Percentiles rank a stretch among this genome's conserved stretches.
Conservation (phyloP, 2,113 vertebrate genomes). For the Paramisgurnus dabryanus region DNA sequence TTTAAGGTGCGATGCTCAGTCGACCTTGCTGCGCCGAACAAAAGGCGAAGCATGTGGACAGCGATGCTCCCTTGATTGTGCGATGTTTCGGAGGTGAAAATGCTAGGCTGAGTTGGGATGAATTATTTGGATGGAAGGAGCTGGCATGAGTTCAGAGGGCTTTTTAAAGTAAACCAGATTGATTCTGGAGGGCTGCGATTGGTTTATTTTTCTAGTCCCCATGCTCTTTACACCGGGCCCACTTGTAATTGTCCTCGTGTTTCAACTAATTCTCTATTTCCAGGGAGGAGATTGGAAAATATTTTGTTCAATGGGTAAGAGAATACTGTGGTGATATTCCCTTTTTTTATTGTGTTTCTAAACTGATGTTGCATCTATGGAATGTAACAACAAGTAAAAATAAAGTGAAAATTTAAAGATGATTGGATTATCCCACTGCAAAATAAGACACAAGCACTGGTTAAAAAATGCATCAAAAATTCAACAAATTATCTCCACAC, state of each 20-base stretch:
- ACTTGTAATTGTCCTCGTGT: slow-evolving; percentile 71
- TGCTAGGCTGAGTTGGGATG: slow-evolving; percentile 63
- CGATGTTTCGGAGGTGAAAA: slow-evolving; percentile 69
- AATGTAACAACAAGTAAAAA: neutral
- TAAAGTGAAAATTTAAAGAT: neutral
- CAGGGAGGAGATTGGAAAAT: slow-evolving; percentile 56
- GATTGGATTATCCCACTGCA: too few species aligned
- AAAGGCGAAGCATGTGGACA: slow-evolving; percentile 51
- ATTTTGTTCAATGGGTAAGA: slow-evolving; percentile 51
- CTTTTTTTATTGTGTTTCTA: slow-evolving; percentile 35
- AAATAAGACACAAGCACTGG: too few species aligned
- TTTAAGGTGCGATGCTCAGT: slow-evolving; percentile 66
- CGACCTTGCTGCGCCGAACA: slow-evolving; percentile 65
- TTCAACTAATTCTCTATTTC: slow-evolving; percentile 74
- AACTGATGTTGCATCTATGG: neutral
- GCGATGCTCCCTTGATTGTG: slow-evolving; percentile 62
- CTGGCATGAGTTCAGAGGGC: slow-evolving; percentile 72
- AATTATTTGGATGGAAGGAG: slow-evolving; percentile 55
- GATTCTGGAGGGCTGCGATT: slow-evolving; percentile 67
- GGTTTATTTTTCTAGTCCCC: slow-evolving; percentile 69
- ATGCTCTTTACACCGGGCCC: slow-evolving; percentile 60
- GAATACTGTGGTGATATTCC: slow-evolving; percentile 4
- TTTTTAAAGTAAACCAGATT: slow-evolving; percentile 75
- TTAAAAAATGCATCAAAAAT: too few species aligned
- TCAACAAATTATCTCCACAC: neutral